phyloP scores from a whole-genome alignment of 2,113 vertebrate genomes.

The Bubo scandiacus region DNA sequence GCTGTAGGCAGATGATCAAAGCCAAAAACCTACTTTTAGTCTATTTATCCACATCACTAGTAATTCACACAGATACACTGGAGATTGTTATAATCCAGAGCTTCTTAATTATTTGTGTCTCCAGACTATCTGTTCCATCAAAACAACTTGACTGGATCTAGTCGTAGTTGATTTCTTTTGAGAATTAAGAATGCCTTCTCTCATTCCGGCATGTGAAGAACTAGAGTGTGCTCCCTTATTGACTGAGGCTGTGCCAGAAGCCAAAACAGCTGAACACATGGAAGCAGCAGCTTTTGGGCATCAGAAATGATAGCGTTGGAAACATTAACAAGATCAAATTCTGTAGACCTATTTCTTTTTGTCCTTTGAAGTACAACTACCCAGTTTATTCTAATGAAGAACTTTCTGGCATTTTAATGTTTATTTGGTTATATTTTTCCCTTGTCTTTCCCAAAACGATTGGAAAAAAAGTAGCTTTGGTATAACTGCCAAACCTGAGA shows the following conservation, averaged over 20 bases:
- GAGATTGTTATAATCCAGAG: background rate
- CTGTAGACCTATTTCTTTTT: slow-evolving; percentile 22
- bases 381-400: background rate
- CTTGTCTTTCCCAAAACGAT: background rate
- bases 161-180: background rate
- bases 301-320: slow-evolving; percentile 24
- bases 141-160: background rate
- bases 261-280: slow-evolving; percentile 54
- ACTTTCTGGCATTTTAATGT: background rate
- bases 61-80: background rate
- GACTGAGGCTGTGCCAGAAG: slow-evolving; percentile 66
- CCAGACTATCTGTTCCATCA: background rate
- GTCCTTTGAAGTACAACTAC: slow-evolving; percentile 41
- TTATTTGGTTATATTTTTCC: background rate
- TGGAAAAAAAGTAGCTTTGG: background rate
- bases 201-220: slow-evolving; percentile 51
- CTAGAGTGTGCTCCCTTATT: slow-evolving; percentile 7
- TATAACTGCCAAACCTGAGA: background rate
- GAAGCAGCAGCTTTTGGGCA: slow-evolving; percentile 50
- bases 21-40: background rate
- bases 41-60: background rate
- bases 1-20: background rate
- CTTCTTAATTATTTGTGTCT: background rate
- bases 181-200: slow-evolving; percentile 43
- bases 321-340: slow-evolving; percentile 61